Base-by-base conservation (phyloP, 2,888 invertebrate genomes). In the Anthoptus insignis region DNA sequence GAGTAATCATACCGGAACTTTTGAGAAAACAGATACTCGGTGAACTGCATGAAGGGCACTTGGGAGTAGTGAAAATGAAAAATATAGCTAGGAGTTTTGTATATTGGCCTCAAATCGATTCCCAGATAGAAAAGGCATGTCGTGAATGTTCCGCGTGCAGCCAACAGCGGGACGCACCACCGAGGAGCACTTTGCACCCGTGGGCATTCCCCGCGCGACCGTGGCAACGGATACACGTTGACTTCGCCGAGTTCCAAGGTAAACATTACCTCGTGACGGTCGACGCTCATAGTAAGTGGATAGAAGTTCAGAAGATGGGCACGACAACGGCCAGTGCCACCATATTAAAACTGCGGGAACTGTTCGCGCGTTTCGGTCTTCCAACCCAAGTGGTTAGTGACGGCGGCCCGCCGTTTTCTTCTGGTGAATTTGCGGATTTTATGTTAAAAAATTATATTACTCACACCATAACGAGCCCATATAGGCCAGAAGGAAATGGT, bases 61-160 rank as follows among this genome's bases (percentile, higher is more conserved):
- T 70, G 29, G 74, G 75, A 1, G 59, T 75, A 0, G 68, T 72
- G 0, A 69, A 74, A 67, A 76, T 73, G 70, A 73, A 75, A 68
- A 65, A 60, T 45, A 50, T 70, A 2, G 68, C 71, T 0, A 57
- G 73, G 0, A 70, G 56, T 47, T 75, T 72, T 32, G 69, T 75
- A 1, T 76, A 72, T 34, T 75, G 73, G 73, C 70, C 72, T 3
- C 61, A 50, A 7, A 52, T 75, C 5, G 76, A 76, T 37, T 24
- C 27, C 1, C 68, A 73, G 6, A 66, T 75, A 13, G 73, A 76
- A 34, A 49, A 50, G 1, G 6, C 69, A n/a, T 63, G 71, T 53
- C 49, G 70, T 3, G 57, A 61, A 6, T 76, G 76, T 37, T 60
- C n/a, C 3, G 66, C 74, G 19, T 76, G 74, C 45, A 59, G 58